Percentiles rank a stretch among this genome's conserved stretches.
Conservation (phyloP, 30 jellyfish, hydroid and myxozoan genomes). For the Aurelia sp. region DNA sequence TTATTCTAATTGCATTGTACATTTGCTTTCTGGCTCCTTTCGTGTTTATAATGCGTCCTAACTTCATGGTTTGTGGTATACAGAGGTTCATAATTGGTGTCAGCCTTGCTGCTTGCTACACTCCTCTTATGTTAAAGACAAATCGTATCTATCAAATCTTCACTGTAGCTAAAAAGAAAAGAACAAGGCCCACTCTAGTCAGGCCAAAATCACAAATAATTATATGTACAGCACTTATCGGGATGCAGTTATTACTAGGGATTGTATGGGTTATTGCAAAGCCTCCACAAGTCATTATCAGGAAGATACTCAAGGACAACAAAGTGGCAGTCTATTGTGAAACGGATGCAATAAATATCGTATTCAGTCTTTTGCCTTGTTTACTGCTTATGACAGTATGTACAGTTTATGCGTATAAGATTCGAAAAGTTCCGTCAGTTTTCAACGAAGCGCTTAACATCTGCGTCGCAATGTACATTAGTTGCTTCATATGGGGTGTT, state of each 20-base stretch:
- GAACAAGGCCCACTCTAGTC: conserved; percentile 57
- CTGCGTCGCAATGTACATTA: conserved; percentile 90
- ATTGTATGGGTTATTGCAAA: conserved; percentile 80
- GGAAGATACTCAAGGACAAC: neutral
- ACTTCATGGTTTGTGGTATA: conserved; percentile 52
- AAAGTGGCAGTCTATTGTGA: conserved; percentile 65
- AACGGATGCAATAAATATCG: conserved; percentile 23
- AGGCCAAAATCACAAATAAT: conserved; percentile 84
- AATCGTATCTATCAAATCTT: conserved; percentile 90
- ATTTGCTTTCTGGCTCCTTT: conserved; percentile 72
- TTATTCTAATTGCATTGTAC: conserved; percentile 70
- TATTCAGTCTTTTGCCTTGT: conserved; percentile 75
- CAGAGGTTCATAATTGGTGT: conserved; percentile 83
- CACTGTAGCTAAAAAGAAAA: conserved; percentile 51
- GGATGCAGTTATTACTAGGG: conserved; percentile 75
- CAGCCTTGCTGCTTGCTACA: conserved; percentile 80
- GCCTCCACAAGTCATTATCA: conserved; percentile 59
- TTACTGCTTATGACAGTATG: conserved; percentile 79
- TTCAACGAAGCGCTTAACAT: conserved; percentile 86
- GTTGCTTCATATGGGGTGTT: conserved; percentile 83
- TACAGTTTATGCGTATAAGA: conserved; percentile 87
- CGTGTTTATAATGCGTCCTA: conserved; percentile 39
- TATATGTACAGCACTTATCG: conserved; percentile 65
- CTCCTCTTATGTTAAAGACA: conserved; percentile 88
- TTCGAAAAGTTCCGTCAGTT: conserved; percentile 90